Evolutionary conservation across 2,888 invertebrate species (phyloP).

Genomic region (Ophonus ardosiacus): DNA sequence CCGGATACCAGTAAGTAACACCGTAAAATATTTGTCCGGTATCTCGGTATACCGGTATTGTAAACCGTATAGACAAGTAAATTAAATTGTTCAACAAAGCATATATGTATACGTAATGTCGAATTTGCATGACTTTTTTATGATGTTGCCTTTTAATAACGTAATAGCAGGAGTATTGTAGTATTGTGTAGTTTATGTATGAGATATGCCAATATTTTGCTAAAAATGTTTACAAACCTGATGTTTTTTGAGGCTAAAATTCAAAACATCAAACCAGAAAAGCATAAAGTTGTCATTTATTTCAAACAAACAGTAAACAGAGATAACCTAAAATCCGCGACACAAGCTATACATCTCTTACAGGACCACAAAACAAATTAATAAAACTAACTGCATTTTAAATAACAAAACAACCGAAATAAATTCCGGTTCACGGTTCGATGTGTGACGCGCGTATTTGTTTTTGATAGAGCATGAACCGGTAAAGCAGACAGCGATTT

Average conservation of each 20-base stretch:
- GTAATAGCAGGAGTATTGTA: no score
- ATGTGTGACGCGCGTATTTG: conserved; percentile 50
- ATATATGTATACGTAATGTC: no score
- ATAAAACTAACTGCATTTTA: conserved; percentile 52
- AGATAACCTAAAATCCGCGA: conserved; percentile 36
- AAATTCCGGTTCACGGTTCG: conserved; percentile 51
- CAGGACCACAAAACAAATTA: conserved; percentile 45
- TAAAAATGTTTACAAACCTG: not conserved
- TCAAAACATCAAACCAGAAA: not conserved
- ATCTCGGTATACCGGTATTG: no score
- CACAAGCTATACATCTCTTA: conserved; percentile 26
- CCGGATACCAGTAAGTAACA: no score
- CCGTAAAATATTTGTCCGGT: no score
- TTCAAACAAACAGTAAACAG: conserved; percentile 38
- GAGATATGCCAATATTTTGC: not conserved
- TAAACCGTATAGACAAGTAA: no score
- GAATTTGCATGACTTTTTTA: no score
- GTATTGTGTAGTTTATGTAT: not conserved
- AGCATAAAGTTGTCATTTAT: conserved; percentile 34
- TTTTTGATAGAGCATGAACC: conserved; percentile 52
- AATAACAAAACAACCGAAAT: conserved; percentile 52
- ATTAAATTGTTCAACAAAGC: no score
- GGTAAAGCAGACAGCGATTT: conserved; percentile 37
- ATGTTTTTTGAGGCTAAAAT: conserved; percentile 6
- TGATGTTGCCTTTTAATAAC: no score